Evolutionary conservation across 1,140 invertebrate genomes (phyloP), one percentile per base, ranked within the genome.

Genomic region (Drosophila rhopaloa): DNA sequence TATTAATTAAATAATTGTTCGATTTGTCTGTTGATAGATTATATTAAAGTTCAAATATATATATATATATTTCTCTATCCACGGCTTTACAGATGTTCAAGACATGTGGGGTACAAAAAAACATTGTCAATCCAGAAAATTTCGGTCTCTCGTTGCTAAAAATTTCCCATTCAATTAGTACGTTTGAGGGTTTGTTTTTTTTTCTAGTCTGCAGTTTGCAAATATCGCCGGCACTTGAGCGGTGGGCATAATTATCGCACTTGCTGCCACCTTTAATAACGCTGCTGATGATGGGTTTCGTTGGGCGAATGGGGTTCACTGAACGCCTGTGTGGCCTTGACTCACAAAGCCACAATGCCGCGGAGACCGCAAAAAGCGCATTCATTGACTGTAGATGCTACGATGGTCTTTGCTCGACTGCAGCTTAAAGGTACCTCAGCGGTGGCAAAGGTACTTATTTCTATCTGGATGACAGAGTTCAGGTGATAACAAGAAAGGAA

Each of bases 291-390:
- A 40, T 61, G 48, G 50, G 48, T 55, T 57, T 24, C 54, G 24
- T 13, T 43, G 46, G 59, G 48, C 24, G 32, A 24, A 14, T 11
- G 27, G 50, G 46, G 67, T 71, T 71, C 67, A 57, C 9, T 16
- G 54, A 58, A 81, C 79, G 79, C 76, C 62, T 71, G 50, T 29
- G 4, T 50, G 80, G 14, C 80, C 80, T 70, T 82, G 80, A 82
- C 80, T 82, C 66, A 82, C 50, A 82, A 82, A 79, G 75, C 80
- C 80, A 62, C 79, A 59, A 61, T 46, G 73, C 57, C 79, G 79
- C 80, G 73, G 55, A 78, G 75, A 82, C 75, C 65, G 63, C 80
- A 82, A 71, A 56, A 46, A 57, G 40, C 37, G 60, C 50, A 63
- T 63, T 55, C 50, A 63, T 44, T 37, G 57, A 48, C 57, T 59